Conservation (phyloP, 2,888 invertebrate genomes). For the Drosophila mettleri region DNA sequence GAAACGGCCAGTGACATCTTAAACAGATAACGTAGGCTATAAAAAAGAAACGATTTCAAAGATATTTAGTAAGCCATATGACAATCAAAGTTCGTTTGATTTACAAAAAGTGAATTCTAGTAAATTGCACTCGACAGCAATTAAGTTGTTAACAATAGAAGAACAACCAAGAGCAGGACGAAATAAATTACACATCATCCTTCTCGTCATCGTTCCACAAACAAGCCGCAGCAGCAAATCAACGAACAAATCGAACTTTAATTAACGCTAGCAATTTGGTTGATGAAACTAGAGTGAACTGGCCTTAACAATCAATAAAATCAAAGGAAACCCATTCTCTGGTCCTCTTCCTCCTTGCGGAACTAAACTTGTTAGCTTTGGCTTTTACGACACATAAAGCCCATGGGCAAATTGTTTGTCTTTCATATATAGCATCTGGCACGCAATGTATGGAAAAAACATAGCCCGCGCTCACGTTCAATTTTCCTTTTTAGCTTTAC, state of each 20-base stretch:
- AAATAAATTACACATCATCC: conserved; percentile 21
- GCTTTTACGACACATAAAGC: conserved; percentile 50
- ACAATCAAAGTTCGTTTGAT: conserved; percentile 22
- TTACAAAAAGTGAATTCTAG: background rate
- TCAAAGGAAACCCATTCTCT: conserved; percentile 41
- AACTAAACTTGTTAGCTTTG: conserved; percentile 14
- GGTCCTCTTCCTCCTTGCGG: background rate
- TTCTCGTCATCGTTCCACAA: conserved; percentile 21
- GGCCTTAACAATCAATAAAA: conserved; percentile 67
- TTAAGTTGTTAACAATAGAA: conserved; percentile 39
- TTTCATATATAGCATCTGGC: conserved; percentile 19
- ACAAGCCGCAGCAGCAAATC: conserved; percentile 18
- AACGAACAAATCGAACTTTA: conserved; percentile 53
- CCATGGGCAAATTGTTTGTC: conserved; percentile 34
- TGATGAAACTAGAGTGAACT: conserved; percentile 15
- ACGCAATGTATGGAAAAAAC: conserved; percentile 30
- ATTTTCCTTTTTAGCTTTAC: conserved; percentile 11
- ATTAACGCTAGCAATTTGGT: conserved; percentile 58
- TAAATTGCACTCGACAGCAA: conserved; percentile 32
- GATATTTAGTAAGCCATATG: conserved; percentile 22
- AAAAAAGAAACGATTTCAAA: conserved; percentile 11
- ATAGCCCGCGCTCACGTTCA: conserved; percentile 8
- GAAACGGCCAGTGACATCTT: conserved; percentile 85
- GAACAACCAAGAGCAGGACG: background rate
- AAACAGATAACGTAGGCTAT: conserved; percentile 83